phyloP scores from a whole-genome alignment of 2,797 vertebrate species.

The Knipowitschia caucasica region DNA sequence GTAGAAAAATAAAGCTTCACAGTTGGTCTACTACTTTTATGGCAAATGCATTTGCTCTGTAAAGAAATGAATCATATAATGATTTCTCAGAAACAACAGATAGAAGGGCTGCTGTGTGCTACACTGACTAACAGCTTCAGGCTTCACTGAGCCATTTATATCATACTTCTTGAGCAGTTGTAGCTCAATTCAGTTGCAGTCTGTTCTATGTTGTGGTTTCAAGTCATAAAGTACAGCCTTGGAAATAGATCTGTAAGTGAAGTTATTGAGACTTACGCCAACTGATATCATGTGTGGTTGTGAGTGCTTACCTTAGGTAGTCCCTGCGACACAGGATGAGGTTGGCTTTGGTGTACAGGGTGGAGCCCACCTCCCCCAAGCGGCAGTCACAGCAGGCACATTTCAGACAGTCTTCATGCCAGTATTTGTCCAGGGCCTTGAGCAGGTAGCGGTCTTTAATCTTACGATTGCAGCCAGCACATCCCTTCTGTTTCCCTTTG shows the following conservation, averaged over 20 bases:
- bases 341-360: slow-evolving; percentile 99
- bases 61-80: background rate
- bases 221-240: background rate
- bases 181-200: slow-evolving; percentile 15
- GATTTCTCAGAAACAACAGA: slow-evolving; percentile 5
- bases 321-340: slow-evolving; percentile 99
- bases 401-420: slow-evolving; percentile 99
- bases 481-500: slow-evolving; percentile 99
- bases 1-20: background rate
- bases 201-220: slow-evolving; percentile 17
- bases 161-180: slow-evolving; percentile 10
- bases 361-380: slow-evolving; percentile 98
- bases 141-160: slow-evolving; percentile 6
- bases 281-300: too few relatives aligned
- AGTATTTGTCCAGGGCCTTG: slow-evolving; percentile 99
- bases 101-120: slow-evolving; percentile 4
- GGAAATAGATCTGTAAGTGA: slow-evolving; percentile 13
- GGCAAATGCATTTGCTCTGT: slow-evolving; percentile 1
- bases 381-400: slow-evolving; percentile 99
- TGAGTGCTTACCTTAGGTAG: slow-evolving; percentile 90
- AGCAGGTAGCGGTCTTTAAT: slow-evolving; percentile 99
- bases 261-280: background rate
- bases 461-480: slow-evolving; percentile 99
- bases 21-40: slow-evolving; percentile 3
- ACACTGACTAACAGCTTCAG: slow-evolving; percentile 4